Base-by-base conservation (phyloP, 2,888 invertebrate species). In the Nomada fucata region DNA sequence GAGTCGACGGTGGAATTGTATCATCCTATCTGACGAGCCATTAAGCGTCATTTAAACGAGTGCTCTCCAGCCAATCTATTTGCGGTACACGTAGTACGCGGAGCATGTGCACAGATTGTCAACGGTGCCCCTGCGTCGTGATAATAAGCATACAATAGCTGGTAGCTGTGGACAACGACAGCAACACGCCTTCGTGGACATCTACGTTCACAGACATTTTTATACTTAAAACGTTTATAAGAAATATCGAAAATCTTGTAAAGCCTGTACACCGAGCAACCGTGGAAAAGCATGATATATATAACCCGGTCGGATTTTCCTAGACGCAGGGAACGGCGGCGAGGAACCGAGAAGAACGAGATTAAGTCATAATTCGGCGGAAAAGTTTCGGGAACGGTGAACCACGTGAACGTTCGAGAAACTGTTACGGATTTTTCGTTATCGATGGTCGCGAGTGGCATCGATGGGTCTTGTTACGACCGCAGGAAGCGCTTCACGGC, bases 1-100 rank as follows among this genome's bases (percentile, higher is more conserved):
- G 71, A 29, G 50, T 65, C 65, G 60, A 83, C 79, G 72, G 71
- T 53, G 60, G 20, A 79, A 77, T 57, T 74, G 71, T 44, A 72
- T 88, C 89, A 88, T 89, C 88, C 90, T 90, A 90, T 90, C 90
- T 85, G 68, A 60, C 55, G n/a, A 65, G 26, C 76, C 86, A 87
- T 89, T 89, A 79, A 60, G 20, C 69, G 52, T 44, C 79, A 53
- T 76, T 81, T 76, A 70, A 29, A 79, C 71, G 60, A 60, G 47
- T 65, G 13, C 50, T 57, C 15, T 42, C 36, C 44, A 72, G 70
- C 79, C 87, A 78, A 84, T 87, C 87, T 84, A 75, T 87, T 87
- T 76, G 53, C 70, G 69, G 60, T 76, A 78, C 76, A 80, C 36
- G 36, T 36, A 78, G 59, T 47, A 18, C 47, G 50, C 4, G n/a